Evolutionary conservation across 53 echinoderm and acorn worm genomes (phyloP).

Genomic region (Zoroaster sp.): DNA sequence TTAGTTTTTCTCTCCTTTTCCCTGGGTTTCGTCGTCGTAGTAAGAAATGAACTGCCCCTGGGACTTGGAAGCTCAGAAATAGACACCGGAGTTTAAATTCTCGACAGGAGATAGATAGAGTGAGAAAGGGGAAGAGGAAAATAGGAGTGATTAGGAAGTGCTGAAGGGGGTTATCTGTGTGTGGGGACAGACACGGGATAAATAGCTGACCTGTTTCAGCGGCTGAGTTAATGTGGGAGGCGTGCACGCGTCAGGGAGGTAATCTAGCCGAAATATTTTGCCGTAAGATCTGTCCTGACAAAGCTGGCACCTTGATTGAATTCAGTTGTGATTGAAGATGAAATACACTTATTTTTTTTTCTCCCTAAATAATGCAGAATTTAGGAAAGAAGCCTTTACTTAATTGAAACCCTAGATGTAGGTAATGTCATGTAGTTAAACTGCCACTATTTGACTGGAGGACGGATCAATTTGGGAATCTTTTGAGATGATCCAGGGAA

Average conservation of each 20-base stretch:
- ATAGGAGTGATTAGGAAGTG: slow-evolving; percentile 31
- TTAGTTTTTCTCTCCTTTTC: neutral
- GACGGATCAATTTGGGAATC: neutral
- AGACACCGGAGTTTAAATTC: slow-evolving; percentile 14
- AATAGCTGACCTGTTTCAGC: slow-evolving; percentile 22
- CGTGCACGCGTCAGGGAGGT: neutral
- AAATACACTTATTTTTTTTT: neutral
- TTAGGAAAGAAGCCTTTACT: neutral
- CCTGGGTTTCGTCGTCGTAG: neutral
- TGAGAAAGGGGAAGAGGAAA: neutral
- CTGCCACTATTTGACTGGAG: neutral
- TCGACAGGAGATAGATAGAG: neutral
- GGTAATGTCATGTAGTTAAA: neutral
- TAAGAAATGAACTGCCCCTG: slow-evolving; percentile 12
- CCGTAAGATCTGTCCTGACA: slow-evolving; percentile 6
- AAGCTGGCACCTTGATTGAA: slow-evolving; percentile 18
- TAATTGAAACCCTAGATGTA: neutral
- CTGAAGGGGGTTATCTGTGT: slow-evolving; percentile 9
- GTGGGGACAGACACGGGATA: neutral
- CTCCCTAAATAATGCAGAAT: neutral
- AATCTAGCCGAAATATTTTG: slow-evolving; percentile 47
- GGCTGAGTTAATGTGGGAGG: neutral
- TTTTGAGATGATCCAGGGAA: neutral
- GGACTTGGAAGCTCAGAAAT: slow-evolving; percentile 15
- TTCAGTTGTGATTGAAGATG: slow-evolving; percentile 32